A percentile compares a stretch with the other conserved stretches of the same genome.
phyloP scores from a whole-genome alignment of 2,888 invertebrate species.

The Dicyrtomina minuta region DNA sequence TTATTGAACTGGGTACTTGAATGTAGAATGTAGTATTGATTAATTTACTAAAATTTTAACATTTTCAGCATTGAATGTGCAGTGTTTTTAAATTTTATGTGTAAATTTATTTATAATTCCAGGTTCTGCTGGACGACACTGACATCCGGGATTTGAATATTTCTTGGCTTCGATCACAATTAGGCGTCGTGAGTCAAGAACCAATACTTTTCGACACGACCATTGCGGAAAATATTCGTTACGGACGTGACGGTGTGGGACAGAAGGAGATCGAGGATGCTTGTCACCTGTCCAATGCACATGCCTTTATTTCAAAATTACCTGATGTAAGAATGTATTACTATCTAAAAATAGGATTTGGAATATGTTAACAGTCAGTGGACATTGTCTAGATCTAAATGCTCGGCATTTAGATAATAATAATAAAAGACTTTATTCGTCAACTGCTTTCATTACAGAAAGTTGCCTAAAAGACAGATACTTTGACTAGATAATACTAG shows the following conservation, averaged over 20 bases:
- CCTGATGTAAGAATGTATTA: conserved; percentile 66
- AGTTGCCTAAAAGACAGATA: too few species aligned
- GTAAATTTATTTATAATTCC: not conserved
- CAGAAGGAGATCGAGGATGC: conserved; percentile 70
- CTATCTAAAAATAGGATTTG: too few species aligned
- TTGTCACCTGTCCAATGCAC: conserved; percentile 73
- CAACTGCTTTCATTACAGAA: too few species aligned
- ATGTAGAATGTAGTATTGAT: not conserved
- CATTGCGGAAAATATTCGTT: conserved; percentile 83
- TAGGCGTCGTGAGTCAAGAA: not conserved
- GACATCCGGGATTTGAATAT: conserved; percentile 71
- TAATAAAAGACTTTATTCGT: too few species aligned
- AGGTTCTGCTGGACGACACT: conserved; percentile 65
- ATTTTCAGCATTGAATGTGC: too few species aligned
- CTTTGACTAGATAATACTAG: too few species aligned
- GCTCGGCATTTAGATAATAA: too few species aligned
- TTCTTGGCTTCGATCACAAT: conserved; percentile 68
- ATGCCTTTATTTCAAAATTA: conserved; percentile 71
- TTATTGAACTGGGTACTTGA: too few species aligned
- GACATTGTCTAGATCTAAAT: too few species aligned
- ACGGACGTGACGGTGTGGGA: conserved; percentile 70
- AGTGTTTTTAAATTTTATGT: too few species aligned
- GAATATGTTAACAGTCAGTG: too few species aligned
- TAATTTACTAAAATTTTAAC: too few species aligned
- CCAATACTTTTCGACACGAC: conserved; percentile 67